These are phyloP conservation scores for Ailurus styani DNA, from an alignment of 2,113 vertebrate species.

Conservation along the genomic window DNA sequence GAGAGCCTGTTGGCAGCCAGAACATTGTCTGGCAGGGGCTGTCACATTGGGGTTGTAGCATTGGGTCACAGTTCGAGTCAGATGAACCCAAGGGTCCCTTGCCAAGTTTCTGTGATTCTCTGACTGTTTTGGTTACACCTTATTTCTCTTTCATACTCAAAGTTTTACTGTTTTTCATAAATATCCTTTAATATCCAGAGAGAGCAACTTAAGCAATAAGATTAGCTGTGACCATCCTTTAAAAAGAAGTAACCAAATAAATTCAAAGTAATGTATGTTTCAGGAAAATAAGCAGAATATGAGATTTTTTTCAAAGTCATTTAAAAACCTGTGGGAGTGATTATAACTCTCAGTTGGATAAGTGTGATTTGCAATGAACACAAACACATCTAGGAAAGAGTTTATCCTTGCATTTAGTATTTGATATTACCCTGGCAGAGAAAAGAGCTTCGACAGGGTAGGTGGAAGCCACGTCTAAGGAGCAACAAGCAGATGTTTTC, in stretches of 20 bases:
- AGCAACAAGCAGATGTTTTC: background rate
- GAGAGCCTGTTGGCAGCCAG: background rate
- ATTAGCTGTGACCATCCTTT: background rate
- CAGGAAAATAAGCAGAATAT: background rate
- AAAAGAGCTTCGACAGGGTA: background rate
- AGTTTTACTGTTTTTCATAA: slow-evolving; percentile 24
- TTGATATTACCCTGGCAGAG: background rate
- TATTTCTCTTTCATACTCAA: slow-evolving; percentile 31
- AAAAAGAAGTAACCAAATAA: background rate
- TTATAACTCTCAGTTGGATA: background rate
- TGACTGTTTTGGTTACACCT: slow-evolving; percentile 40
- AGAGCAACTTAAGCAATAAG: background rate
- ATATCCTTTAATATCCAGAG: background rate
- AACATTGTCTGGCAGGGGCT: background rate
- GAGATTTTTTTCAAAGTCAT: background rate
- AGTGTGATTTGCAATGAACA: background rate
- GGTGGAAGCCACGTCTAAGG: background rate
- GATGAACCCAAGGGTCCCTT: background rate
- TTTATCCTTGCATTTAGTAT: background rate
- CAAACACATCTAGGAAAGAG: background rate
- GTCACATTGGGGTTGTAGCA: background rate
- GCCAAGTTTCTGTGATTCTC: background rate
- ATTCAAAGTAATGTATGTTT: background rate
- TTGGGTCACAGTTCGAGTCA: background rate
- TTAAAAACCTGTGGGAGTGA: background rate